Percentiles rank a stretch among this genome's conserved stretches.
Conservation (phyloP, 1,140 invertebrate species). For the Leucophenga varia region DNA sequence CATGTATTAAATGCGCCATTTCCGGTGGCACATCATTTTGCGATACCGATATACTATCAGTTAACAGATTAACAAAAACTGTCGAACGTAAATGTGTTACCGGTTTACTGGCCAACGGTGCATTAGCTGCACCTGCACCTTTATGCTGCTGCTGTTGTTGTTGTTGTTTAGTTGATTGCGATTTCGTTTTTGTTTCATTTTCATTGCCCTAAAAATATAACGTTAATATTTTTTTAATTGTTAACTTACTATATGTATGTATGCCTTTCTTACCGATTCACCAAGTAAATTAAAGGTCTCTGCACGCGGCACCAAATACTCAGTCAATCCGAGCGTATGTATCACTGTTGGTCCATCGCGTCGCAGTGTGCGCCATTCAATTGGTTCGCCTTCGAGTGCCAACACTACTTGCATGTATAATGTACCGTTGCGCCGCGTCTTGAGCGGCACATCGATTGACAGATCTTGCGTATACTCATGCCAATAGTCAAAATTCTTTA, state of each 20-base stretch:
- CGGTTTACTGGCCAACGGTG: slow-evolving; percentile 21
- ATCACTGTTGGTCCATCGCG: slow-evolving; percentile 61
- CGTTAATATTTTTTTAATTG: slow-evolving; percentile 9
- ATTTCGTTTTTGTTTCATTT: neutral
- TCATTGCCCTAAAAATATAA: slow-evolving; percentile 29
- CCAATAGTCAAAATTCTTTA: slow-evolving; percentile 61
- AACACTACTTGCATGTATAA: slow-evolving; percentile 70
- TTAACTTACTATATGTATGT: neutral
- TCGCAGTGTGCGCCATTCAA: slow-evolving; percentile 59
- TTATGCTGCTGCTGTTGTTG: neutral
- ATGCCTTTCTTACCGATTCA: slow-evolving; percentile 56
- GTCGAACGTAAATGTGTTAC: slow-evolving; percentile 64
- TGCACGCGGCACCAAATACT: slow-evolving; percentile 71
- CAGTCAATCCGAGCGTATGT: slow-evolving; percentile 66
- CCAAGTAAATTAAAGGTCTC: slow-evolving; percentile 74
- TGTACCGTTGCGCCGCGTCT: slow-evolving; percentile 76
- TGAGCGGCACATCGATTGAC: slow-evolving; percentile 66
- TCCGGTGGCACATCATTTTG: slow-evolving; percentile 64
- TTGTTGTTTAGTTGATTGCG: neutral
- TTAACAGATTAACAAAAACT: slow-evolving; percentile 65
- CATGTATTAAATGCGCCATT: slow-evolving; percentile 59
- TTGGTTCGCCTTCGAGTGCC: slow-evolving; percentile 58
- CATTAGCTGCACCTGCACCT: no score
- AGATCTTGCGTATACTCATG: slow-evolving; percentile 58
- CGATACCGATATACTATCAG: slow-evolving; percentile 63